These are phyloP conservation scores for Scolanthus callimorphus DNA, from an alignment of 92 coral and sea anemone genomes.

Conservation along the genomic window DNA sequence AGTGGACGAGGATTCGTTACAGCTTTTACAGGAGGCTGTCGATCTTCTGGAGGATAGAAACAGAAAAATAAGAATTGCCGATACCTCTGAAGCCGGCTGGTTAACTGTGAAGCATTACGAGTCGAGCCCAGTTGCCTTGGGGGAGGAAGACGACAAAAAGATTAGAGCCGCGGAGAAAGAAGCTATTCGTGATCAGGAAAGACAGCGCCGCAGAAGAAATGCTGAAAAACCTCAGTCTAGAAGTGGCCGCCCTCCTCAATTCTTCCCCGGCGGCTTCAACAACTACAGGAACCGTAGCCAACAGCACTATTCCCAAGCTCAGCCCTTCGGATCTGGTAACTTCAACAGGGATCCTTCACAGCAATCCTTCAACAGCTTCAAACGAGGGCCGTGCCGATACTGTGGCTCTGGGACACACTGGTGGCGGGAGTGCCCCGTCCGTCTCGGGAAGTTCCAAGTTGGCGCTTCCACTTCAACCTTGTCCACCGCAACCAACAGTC, in stretches of 20 bases:
- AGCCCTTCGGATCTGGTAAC: not conserved
- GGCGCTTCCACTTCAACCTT: slow-evolving; percentile 8
- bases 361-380: not conserved
- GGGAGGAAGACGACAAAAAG: slow-evolving; percentile 10
- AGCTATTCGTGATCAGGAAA: slow-evolving; percentile 8
- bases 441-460: slow-evolving; percentile 12
- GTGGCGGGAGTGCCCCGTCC: slow-evolving; percentile 27
- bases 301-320: not conserved
- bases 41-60: not conserved
- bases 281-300: not conserved
- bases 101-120: slow-evolving; percentile 38
- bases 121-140: not conserved
- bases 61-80: not conserved
- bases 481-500: slow-evolving; percentile 8
- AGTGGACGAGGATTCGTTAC: not conserved
- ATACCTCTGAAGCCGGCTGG: slow-evolving; percentile 23
- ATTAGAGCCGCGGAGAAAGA: slow-evolving; percentile 18
- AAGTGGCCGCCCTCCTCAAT: not conserved
- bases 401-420: slow-evolving; percentile 4
- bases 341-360: not conserved
- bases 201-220: not conserved
- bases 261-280: not conserved
- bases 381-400: not conserved
- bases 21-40: not conserved
- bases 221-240: not conserved